Evolutionary conservation across 2,113 vertebrate genomes (phyloP), one percentile per base, ranked within the genome.

Genomic region (Catharus bicknelli): DNA sequence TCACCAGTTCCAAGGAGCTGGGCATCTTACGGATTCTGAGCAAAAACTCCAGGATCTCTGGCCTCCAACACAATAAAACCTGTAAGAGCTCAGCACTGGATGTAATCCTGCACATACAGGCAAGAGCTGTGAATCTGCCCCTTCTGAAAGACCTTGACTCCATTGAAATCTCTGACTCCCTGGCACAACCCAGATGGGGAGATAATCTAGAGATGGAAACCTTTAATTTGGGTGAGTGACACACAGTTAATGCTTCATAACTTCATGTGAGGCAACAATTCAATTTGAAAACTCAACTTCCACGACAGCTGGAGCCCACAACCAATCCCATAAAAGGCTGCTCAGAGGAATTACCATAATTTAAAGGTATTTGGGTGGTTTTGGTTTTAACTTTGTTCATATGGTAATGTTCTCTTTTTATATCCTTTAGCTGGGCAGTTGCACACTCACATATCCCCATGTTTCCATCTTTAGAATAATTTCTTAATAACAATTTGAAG

Each of bases 311-410:
- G 62, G 70, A 87, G 32, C 10, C 58, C 54, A 30, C 34, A 79
- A 47, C 50, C 58, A 90, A 76, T 57, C 54, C 81, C 54, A 73
- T 45, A 53, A 85, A 88, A 95, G 58, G 40, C 53, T 79, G 50
- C 8, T 82, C 42, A 22, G 62, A 54, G 66, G 32, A 90, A 90
- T 58, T 36, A 57, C 15, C 58, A 45, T 53, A n/a, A 82, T 29
- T 64, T 57, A 64, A 38, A 85, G 40, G 27, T 26, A 70, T 75
- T 80, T 55, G 43, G 32, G 32, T 43, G 70, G 27, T 38, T 86
- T 72, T 55, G 18, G 4, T 68, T 84, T 70, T 30, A 53, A 68
- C 27, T 79, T 47, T 27, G 22, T 32, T 91, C 51, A 82, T 6
- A 45, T 2, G 4, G 22, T 13, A 68, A 21, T 12, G 25, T 9